Percentiles rank a stretch among this genome's conserved stretches.
Conservation (phyloP, 2,888 invertebrate genomes). For the Apeira syringaria region DNA sequence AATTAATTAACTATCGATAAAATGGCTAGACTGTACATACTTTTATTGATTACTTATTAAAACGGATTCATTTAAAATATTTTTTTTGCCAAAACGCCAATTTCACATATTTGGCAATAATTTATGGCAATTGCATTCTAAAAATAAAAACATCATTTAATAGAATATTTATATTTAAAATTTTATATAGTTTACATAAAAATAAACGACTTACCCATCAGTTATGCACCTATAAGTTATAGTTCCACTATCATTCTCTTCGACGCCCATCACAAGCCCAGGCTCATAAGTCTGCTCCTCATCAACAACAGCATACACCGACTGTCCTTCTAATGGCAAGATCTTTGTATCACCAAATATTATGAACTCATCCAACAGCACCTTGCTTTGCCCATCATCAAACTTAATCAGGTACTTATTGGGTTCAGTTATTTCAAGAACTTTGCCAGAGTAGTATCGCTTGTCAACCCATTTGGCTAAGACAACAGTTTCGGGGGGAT, state of each 20-base stretch:
- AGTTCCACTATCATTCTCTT: conserved; percentile 70
- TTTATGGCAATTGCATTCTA: no score
- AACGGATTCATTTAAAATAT: no score
- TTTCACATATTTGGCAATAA: no score
- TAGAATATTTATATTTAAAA: no score
- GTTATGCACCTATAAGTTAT: conserved; percentile 75
- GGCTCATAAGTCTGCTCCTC: conserved; percentile 81
- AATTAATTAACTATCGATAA: no score
- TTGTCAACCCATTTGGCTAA: conserved; percentile 88
- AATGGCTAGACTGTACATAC: no score
- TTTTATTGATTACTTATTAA: no score
- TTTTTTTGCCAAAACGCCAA: no score
- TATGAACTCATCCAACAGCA: conserved; percentile 84
- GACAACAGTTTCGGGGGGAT: conserved; percentile 74
- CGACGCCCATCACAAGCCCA: conserved; percentile 73
- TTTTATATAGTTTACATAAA: no score
- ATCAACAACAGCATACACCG: conserved; percentile 80
- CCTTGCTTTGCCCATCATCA: conserved; percentile 85
- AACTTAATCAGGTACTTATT: conserved; percentile 86
- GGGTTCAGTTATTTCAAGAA: conserved; percentile 80
- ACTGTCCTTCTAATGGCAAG: conserved; percentile 79
- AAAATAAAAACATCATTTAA: no score
- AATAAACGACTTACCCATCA: conserved; percentile 73
- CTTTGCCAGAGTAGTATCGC: conserved; percentile 86
- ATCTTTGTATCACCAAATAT: conserved; percentile 80